Base-by-base conservation (phyloP, 1,140 invertebrate genomes). In the Formica selysi region DNA sequence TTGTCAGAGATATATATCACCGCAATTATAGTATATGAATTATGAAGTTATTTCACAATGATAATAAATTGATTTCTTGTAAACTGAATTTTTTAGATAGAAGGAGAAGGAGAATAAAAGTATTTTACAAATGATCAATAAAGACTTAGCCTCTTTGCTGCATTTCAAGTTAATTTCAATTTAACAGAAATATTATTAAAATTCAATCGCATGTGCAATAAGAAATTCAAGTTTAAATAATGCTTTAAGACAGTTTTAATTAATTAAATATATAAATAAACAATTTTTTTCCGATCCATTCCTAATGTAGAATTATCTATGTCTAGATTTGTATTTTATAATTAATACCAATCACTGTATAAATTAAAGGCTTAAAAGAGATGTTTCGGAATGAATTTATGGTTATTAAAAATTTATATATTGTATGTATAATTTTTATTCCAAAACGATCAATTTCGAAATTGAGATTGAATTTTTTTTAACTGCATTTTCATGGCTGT, bases 391-490 rank as follows among this genome's bases (percentile, higher is more conserved):
- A 26, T 51, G 16, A 64, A 51, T 38, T 51, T 2, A 74, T 38
- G 41, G 4, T 3, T 51, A n/a, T 79, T 79, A 51, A 79, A 51
- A 79, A 79, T 11, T 26, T 26, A 26, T 8, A 44, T 0, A 76
- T 54, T 61, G 5, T 38, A 57, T 57, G 13, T 59, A 32, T 48
- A 78, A 78, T 73, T 59, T 22, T 81, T 29, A 5, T 81, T 59
- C 19, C 6, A 10, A 70, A 13, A 16, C 41, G 2, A 61, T 71
- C 11, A 36, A 38, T 16, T 44, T 44, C 10, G 36, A 22, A 51
- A 67, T 51, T 8, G 41, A 67, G n/a, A 0, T 59, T 38, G 19
- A 29, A 59, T 29, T 81, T 59, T 19, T 51, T 81, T 71, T 59
- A 57, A 81, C 11, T 81, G 51, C 36, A 41, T 59, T 73, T 59